Base-by-base conservation (phyloP, 2,797 vertebrate species). In the Girardinus metallicus region DNA sequence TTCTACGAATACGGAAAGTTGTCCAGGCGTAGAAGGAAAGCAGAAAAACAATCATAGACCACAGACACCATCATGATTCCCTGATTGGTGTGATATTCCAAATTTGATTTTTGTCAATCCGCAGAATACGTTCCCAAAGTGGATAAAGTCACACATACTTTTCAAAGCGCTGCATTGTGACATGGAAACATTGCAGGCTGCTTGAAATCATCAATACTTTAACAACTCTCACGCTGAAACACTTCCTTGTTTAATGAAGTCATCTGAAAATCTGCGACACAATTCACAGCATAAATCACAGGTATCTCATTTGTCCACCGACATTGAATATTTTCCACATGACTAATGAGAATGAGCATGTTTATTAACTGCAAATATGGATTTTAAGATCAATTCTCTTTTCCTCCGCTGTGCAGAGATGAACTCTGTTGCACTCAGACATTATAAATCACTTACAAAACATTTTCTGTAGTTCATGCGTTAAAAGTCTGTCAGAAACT, bases 351-450 rank as follows among this genome's bases (percentile, higher is more conserved):
- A 29, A 47, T 26, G 57, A 34, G 55, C 75, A 60, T 64, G 75
- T 64, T 76, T 76, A 55, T 76, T 76, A 76, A 62, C 75, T 66
- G 31, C 57, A 64, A 64, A 76, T 64, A 76, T 76, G 57, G 75
- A 76, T 76, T 76, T 47, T 47, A 21, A 64, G 57, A 76, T 76
- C 44, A 46, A 76, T 76, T 36, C 44, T 64, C 34, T 23, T 36
- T 39, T 26, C 5, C 43, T 76, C 15, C 31, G 12, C 43, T 47
- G 43, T 34, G 57, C 13, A 46, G 75, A 76, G 74, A 47, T 76
- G 18, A 76, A 39, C 57, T 62, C 74, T 31, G 55, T 62, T 11
- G 55, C 39, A 31, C 29, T 34, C 29, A 44, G 74, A 15, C 43
- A 36, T 47, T 47, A 36, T 76, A 34, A 71, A 64, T 36, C 57